These are phyloP conservation scores for Sminthurinus aureus DNA, from an alignment of 2,888 invertebrate species.

Conservation along the genomic window DNA sequence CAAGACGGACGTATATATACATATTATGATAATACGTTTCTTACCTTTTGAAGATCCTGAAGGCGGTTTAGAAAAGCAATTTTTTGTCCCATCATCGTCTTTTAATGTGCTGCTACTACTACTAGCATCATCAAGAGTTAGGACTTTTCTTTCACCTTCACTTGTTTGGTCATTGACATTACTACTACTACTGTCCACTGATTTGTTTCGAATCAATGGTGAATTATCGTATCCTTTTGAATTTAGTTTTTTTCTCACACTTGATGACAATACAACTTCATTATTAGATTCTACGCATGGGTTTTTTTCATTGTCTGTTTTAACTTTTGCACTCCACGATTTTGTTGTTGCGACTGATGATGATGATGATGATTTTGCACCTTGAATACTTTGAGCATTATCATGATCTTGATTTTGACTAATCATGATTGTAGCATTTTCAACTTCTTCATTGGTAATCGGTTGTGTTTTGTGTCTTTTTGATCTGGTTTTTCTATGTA, in stretches of 20 bases:
- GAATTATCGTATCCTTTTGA: slow-evolving; percentile 8
- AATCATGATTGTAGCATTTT: slow-evolving; percentile 63
- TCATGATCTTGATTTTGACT: slow-evolving; percentile 27
- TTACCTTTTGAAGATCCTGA: slow-evolving; percentile 21
- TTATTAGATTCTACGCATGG: not conserved
- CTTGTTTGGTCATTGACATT: slow-evolving; percentile 30
- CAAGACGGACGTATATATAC: too few species aligned
- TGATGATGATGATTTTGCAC: too few species aligned
- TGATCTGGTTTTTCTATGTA: not conserved
- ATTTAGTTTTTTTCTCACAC: slow-evolving; percentile 14
- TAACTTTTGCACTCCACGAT: slow-evolving; percentile 3
- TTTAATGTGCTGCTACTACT: not conserved
- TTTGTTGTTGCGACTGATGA: slow-evolving; percentile 7
- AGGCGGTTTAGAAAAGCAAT: slow-evolving; percentile 19
- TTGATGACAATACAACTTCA: slow-evolving; percentile 5
- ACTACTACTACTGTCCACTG: slow-evolving; percentile 24
- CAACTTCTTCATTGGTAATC: slow-evolving; percentile 73
- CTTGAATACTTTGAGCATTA: too few species aligned
- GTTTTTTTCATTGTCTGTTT: slow-evolving; percentile 12
- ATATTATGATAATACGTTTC: too few species aligned
- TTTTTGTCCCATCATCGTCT: not conserved
- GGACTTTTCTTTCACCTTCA: slow-evolving; percentile 14
- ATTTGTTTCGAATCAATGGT: slow-evolving; percentile 18
- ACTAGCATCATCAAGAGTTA: not conserved
- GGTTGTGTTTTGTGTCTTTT: slow-evolving; percentile 75